Evolutionary conservation across 2,888 invertebrate species (phyloP), one percentile per base, ranked within the genome.

Genomic region (Seira ritae): DNA sequence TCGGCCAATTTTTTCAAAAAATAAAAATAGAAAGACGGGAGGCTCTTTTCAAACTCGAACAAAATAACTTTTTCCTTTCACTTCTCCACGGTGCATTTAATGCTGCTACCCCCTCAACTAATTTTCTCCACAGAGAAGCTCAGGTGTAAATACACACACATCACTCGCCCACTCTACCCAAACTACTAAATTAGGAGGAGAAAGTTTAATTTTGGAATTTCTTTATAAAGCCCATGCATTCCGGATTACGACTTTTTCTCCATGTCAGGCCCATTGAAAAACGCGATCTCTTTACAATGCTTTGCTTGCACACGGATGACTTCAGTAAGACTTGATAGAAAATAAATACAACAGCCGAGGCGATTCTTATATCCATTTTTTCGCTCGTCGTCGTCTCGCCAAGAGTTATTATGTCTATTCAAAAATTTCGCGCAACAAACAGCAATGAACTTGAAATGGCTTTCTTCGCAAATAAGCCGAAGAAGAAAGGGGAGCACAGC

Each of bases 361-460:
- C 12, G 12, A 50, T 50, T 50, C 50, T 15, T 50, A 50, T 50
- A 15, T n/a, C 50, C 15, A 50, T 15, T 50, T 50, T 50, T 12
- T 50, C n/a, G 50, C 50, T n/a, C 1, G 50, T 50, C 1, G 50
- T 50, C 50, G 31, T 31, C 31, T 31, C 50, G 12, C 50, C 3
- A 50, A 50, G 50, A 50, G n/a, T n/a, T n/a, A 50, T 50, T 8
- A 50, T 50, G 50, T 50, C 50, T 50, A n/a, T n/a, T 50, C 50
- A 50, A 15, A n/a, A 50, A 50, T 50, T n/a, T 50, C 50, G 50
- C 50, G 17, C 50, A 50, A 50, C 50, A 68, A 82, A 68, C 77
- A 82, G 77, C 77, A 77, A 73, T 82, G 82, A 82, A 82, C 82
- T 82, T 82, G 82, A 82, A 82, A 68, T 77, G 76, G 77, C 71